Evolutionary conservation across 2,888 invertebrate genomes (phyloP), one percentile per base, ranked within the genome.

Genomic region (Calephelis perditalis): DNA sequence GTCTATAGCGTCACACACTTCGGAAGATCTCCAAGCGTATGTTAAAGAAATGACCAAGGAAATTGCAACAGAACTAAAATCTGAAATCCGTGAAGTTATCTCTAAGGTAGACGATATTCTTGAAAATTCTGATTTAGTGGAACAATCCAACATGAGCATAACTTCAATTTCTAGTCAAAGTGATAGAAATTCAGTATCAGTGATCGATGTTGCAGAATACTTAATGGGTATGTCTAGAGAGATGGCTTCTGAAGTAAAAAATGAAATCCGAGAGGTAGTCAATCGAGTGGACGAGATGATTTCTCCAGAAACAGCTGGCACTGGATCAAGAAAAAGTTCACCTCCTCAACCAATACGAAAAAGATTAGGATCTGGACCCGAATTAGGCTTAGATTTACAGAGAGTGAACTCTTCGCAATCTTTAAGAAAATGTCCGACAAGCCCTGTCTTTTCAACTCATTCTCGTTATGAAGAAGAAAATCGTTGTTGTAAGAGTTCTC

Each of bases 221-320:
- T 81, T 96, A 57, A 94, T 95, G 91, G 95, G 95, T 67, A 94
- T 95, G 76, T 95, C 95, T 0, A 93, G 92, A 74, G 94, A 95
- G 76, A 95, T 95, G 94, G 94, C 95, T 8, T 94, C 94, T 59
- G 95, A 95, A 84, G 94, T 96, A 26, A 96, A 95, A 77, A 94
- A 94, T 6, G 95, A 95, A 78, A 95, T 95, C 65, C 91, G 95
- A 57, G 95, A 94, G 77, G 93, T 94, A 82, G 94, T 94, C 1
- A 94, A 91, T 75, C 94, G 94, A 56, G 95, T 95, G 3, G 95
- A 95, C 68, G 95, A 93, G 72, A 91, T 94, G 82, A 92, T 92
- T 60, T 92, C 92, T 9, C 91, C 92, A 2, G 92, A 92, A 58
- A 82, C 81, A 60, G 74, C 71, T 7, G 80, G 81, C 2, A 74